Conservation (phyloP, 2,888 invertebrate genomes). For the Muschampia staudingeri region DNA sequence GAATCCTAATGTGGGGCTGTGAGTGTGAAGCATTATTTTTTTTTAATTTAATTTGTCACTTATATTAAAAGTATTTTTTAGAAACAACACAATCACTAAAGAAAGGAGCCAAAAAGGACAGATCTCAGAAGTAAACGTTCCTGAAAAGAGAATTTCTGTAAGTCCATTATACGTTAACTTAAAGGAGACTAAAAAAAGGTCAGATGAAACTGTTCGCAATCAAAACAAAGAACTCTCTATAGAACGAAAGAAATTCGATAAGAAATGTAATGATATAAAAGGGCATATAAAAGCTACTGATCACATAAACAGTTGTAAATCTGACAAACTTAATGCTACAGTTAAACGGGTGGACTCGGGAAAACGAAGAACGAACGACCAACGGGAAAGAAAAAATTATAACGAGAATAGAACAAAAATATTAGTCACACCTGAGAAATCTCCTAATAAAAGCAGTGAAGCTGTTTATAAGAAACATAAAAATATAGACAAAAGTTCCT, state of each 20-base stretch:
- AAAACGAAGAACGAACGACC: constrained; percentile 58
- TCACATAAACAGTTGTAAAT: not conserved
- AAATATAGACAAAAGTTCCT: constrained; percentile 20
- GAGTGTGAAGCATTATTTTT: too few species aligned
- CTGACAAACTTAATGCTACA: not conserved
- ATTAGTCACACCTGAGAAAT: constrained; percentile 67
- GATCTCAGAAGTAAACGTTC: constrained; percentile 56
- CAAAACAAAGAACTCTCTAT: not conserved
- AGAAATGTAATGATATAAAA: constrained; percentile 6
- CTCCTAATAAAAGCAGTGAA: constrained; percentile 51
- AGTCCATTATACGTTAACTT: constrained; percentile 74
- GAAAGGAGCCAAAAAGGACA: constrained; percentile 58
- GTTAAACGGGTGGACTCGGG: constrained; percentile 15
- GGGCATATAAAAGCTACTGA: constrained; percentile 1
- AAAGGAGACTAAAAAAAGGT: constrained; percentile 50
- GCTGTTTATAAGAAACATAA: constrained; percentile 47
- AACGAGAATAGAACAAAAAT: constrained; percentile 68
- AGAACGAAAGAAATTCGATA: constrained; percentile 17
- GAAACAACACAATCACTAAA: not conserved
- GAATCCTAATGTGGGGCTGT: too few species aligned
- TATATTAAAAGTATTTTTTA: constrained; percentile 11
- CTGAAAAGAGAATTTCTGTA: constrained; percentile 69
- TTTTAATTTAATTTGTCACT: not conserved
- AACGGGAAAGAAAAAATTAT: constrained; percentile 49
- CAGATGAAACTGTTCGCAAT: not conserved